These are phyloP conservation scores for Guaruba guarouba DNA, from an alignment of 2,113 vertebrate species.

Conservation along the genomic window DNA sequence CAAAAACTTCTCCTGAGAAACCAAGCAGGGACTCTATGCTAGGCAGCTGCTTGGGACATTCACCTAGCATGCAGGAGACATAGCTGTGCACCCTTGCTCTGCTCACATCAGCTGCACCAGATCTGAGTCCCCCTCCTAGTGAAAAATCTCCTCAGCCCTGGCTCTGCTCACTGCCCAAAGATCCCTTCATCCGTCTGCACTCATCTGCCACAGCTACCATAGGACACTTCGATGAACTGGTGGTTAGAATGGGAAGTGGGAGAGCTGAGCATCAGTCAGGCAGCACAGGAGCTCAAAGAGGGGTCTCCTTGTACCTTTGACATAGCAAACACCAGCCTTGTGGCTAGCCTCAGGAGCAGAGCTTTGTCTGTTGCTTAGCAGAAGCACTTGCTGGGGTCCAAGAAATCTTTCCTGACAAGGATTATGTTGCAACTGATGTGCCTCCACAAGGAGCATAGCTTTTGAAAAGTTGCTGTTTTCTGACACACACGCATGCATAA, in stretches of 20 bases:
- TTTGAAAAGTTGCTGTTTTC: background rate
- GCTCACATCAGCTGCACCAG: background rate
- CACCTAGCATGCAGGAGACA: background rate
- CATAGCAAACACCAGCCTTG: background rate
- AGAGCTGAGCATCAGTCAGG: background rate
- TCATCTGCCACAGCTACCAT: background rate
- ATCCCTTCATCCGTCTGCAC: background rate
- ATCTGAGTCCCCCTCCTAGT: background rate
- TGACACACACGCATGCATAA: background rate
- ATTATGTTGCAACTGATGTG: background rate
- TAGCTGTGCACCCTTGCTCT: fast-evolving
- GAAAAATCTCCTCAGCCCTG: background rate
- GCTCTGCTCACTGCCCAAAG: background rate
- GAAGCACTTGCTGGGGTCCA: background rate
- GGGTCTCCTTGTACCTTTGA: background rate
- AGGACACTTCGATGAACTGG: background rate
- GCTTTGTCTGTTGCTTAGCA: background rate
- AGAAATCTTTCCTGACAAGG: background rate
- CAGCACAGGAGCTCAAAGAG: background rate
- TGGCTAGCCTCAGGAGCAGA: background rate
- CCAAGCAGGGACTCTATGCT: fast-evolving
- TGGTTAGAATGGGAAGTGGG: background rate
- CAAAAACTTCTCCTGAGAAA: background rate
- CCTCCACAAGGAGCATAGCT: background rate
- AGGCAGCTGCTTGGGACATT: background rate